Conservation (phyloP, 2,797 vertebrate genomes). For the Hemitrygon akajei region DNA sequence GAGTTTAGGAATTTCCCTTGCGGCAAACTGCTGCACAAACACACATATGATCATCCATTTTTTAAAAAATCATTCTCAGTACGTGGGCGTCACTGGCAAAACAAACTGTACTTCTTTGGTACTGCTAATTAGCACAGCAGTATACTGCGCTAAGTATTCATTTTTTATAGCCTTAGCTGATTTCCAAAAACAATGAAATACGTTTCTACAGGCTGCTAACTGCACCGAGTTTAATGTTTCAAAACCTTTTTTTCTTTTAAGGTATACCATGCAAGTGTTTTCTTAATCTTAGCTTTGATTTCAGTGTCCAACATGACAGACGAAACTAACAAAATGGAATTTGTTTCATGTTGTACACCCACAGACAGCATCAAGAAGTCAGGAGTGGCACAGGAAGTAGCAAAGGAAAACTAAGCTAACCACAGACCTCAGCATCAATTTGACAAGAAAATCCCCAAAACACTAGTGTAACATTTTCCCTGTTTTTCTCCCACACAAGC, state of each 20-base stretch:
- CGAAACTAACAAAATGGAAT: background rate
- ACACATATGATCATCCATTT: background rate
- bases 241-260: background rate
- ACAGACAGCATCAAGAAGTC: background rate
- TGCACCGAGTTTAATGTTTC: background rate
- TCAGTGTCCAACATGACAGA: background rate
- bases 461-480: background rate
- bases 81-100: background rate
- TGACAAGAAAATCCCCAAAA: background rate
- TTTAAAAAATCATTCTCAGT: background rate
- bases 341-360: background rate
- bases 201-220: background rate
- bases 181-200: background rate
- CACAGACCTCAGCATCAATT: background rate
- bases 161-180: background rate
- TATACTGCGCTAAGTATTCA: background rate
- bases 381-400: background rate
- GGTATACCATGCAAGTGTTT: background rate
- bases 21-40: conserved; percentile 3
- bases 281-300: background rate
- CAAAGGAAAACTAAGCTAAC: background rate
- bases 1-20: conserved; percentile 9
- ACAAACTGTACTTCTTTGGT: no score
- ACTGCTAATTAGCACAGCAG: background rate
- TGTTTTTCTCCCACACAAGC: background rate